Conservation (phyloP, 92 coral and sea anemone species). For the Zoanthus solanderi region DNA sequence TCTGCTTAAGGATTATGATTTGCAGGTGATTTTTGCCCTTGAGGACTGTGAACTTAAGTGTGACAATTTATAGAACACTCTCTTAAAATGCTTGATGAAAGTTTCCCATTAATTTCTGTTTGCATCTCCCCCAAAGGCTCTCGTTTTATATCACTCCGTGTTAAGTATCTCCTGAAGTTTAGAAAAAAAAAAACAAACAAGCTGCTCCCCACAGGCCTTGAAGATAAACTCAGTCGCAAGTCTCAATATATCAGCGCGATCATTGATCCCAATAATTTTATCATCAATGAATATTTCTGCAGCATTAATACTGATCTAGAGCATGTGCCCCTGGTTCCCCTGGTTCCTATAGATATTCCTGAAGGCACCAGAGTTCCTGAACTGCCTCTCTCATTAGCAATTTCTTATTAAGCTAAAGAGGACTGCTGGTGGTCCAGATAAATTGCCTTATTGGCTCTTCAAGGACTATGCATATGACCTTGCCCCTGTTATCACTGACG, state of each 20-base stretch:
- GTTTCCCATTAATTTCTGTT: background rate
- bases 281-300: background rate
- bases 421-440: no score
- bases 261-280: background rate
- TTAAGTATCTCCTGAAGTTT: background rate
- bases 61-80: background rate
- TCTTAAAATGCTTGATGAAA: background rate
- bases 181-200: conserved; percentile 7
- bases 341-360: no score
- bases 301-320: no score
- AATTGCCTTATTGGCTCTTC: background rate
- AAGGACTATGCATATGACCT: background rate
- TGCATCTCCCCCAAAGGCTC: conserved; percentile 1
- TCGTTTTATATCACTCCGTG: conserved; percentile 8
- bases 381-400: no score
- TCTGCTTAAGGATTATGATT: background rate
- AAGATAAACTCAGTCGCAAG: conserved; percentile 4
- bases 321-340: no score
- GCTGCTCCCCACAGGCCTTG: conserved; percentile 3
- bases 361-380: no score
- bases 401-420: no score
- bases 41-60: background rate
- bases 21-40: conserved; percentile 4
- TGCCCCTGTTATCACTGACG: background rate
- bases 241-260: background rate